Conservation (phyloP, 2,888 invertebrate species). For the Allacma fusca region DNA sequence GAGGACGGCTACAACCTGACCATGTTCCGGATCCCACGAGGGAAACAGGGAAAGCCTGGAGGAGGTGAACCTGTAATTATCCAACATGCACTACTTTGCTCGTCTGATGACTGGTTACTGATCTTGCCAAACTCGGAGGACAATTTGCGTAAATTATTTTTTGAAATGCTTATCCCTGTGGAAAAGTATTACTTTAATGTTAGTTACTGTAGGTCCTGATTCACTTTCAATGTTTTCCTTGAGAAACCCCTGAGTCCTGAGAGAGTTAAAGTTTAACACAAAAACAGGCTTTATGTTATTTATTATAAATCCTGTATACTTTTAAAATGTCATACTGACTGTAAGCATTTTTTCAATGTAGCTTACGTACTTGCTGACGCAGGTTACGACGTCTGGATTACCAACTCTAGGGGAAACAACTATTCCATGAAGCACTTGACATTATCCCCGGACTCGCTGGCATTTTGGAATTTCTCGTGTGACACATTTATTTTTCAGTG, state of each 20-base stretch:
- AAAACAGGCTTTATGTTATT: too few relatives aligned
- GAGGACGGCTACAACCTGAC: not conserved
- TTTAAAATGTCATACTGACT: too few relatives aligned
- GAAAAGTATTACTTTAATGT: too few relatives aligned
- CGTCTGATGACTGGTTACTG: constrained; percentile 27
- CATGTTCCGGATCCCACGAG: constrained; percentile 1
- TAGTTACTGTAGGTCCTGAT: too few relatives aligned
- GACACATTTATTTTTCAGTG: not conserved
- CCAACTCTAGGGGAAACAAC: constrained; percentile 22
- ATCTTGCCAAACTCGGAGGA: not conserved
- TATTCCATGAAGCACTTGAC: constrained; percentile 23
- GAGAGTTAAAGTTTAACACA: too few relatives aligned
- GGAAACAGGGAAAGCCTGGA: not conserved
- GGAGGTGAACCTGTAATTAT: constrained; percentile 11
- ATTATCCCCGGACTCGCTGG: not conserved
- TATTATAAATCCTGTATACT: too few relatives aligned
- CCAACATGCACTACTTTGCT: constrained; percentile 13
- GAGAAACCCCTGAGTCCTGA: too few relatives aligned
- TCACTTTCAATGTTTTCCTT: too few relatives aligned
- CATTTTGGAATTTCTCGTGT: constrained; percentile 22
- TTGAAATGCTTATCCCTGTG: too few relatives aligned
- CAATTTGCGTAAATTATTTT: constrained; percentile 12
- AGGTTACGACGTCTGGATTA: constrained; percentile 30
- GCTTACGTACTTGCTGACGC: constrained; percentile 20
- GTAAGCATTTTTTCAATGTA: too few relatives aligned